Percentiles rank a stretch among this genome's conserved stretches.
phyloP scores from a whole-genome alignment of 2,797 vertebrate species.

The Ispidina lecontei region DNA sequence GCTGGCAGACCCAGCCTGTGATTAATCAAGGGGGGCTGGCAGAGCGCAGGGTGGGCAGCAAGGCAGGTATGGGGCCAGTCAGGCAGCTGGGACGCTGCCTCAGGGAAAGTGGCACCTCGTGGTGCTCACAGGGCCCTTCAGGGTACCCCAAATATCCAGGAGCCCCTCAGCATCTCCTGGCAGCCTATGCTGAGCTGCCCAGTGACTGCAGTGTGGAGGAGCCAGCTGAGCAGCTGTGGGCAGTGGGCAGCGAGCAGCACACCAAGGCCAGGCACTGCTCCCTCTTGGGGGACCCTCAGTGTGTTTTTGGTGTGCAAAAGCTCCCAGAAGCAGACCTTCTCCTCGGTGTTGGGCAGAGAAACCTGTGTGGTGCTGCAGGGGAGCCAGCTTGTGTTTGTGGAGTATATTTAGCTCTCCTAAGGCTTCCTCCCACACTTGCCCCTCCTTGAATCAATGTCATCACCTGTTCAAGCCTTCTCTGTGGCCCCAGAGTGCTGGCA shows the following conservation, averaged over 20 bases:
- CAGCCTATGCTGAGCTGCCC: not conserved
- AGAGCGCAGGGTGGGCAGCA: fast-evolving
- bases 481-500: fast-evolving
- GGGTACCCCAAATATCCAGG: not conserved
- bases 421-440: not conserved
- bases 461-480: fast-evolving
- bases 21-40: slow-evolving; percentile 73
- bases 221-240: not conserved
- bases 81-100: not conserved
- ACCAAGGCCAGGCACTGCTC: not conserved
- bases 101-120: not conserved
- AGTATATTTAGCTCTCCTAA: not conserved
- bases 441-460: not conserved
- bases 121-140: fast-evolving
- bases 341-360: not conserved
- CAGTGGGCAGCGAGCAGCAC: not conserved
- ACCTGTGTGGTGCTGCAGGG: not conserved
- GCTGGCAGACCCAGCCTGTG: slow-evolving; percentile 69
- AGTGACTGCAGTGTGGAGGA: fast-evolving
- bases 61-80: fast-evolving
- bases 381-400: not conserved
- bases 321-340: not conserved
- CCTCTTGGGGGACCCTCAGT: not conserved
- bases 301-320: not conserved
- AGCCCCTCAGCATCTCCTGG: not conserved